Evolutionary conservation across 2,888 invertebrate species (phyloP), one percentile per base, ranked within the genome.

Genomic region (Agrenia bidenticulata): DNA sequence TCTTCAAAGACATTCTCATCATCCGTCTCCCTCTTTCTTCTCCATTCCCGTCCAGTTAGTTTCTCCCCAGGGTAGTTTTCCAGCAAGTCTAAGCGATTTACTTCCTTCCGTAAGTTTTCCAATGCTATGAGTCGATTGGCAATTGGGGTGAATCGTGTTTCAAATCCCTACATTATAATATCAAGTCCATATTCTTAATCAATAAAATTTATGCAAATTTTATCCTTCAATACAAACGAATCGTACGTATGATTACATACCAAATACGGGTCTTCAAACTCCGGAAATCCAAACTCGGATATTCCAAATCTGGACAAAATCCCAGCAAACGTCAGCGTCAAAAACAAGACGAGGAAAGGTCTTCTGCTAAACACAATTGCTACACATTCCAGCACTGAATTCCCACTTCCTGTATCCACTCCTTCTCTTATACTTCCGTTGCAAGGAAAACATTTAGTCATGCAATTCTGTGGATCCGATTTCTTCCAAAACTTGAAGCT

Each of bases 181-280:
- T 4, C 32, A 32, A 32, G 11, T 32, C 1, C 51, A 39, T 23
- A 23, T 26, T 24, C n/a, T 24, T 5, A 5, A 42, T 55, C 15
- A 24, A 11, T 4, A 7, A 4, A 32, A 32, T 32, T 7, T 32
- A 32, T 32, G 32, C 32, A 32, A 32, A 49, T 23, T 5, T 23
- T 13, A 50, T 13, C n/a, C n/a, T n/a, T n/a, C n/a, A n/a, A n/a
- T n/a, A n/a, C n/a, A n/a, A n/a, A n/a, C n/a, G n/a, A n/a, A n/a
- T n/a, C n/a, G n/a, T n/a, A n/a, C n/a, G n/a, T n/a, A n/a, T n/a
- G n/a, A n/a, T 45, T 11, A 67, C 83, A 83, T 81, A 90, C 90
- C 83, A 88, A 81, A 78, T 90, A 87, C 24, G 94, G 94, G 80
- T 94, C 92, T 72, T 88, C 86, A 81, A 95, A 94, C 79, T 89